Conservation (phyloP, 92 coral and sea anemone genomes). For the Actinernus sp. region DNA sequence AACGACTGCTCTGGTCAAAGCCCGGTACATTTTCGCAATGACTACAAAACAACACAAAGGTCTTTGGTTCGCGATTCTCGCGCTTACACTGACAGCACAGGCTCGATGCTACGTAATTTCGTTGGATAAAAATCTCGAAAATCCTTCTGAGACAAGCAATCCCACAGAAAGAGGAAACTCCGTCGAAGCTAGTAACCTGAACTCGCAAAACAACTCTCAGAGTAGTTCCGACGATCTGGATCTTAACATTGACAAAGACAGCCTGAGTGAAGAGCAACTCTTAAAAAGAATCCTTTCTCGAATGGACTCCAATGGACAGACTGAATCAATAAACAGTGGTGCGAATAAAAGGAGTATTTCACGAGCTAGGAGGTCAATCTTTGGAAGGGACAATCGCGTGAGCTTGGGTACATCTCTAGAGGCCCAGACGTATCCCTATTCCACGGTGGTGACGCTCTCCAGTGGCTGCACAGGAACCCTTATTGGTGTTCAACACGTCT, state of each 20-base stretch:
- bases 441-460: constrained; percentile 74
- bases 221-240: not conserved
- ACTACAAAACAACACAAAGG: too few species aligned
- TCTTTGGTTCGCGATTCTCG: too few species aligned
- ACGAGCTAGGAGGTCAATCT: constrained; percentile 28
- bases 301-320: not conserved
- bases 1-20: too few species aligned
- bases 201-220: too few species aligned
- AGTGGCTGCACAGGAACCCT: constrained; percentile 88
- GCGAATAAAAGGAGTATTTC: not conserved
- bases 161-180: too few species aligned
- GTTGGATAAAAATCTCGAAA: too few species aligned
- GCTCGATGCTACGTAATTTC: too few species aligned
- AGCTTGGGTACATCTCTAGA: constrained; percentile 59
- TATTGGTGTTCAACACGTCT: constrained; percentile 81
- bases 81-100: too few species aligned
- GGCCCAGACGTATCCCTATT: constrained; percentile 77
- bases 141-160: too few species aligned
- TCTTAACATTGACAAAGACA: constrained; percentile 25
- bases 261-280: constrained; percentile 30
- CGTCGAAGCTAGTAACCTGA: too few species aligned
- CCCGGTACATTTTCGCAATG: too few species aligned
- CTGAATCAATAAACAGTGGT: not conserved
- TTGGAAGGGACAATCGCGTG: constrained; percentile 75
- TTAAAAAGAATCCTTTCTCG: constrained; percentile 16